Base-by-base conservation (phyloP, 2,797 vertebrate genomes). In the Parauchenoglanis punctatus region DNA sequence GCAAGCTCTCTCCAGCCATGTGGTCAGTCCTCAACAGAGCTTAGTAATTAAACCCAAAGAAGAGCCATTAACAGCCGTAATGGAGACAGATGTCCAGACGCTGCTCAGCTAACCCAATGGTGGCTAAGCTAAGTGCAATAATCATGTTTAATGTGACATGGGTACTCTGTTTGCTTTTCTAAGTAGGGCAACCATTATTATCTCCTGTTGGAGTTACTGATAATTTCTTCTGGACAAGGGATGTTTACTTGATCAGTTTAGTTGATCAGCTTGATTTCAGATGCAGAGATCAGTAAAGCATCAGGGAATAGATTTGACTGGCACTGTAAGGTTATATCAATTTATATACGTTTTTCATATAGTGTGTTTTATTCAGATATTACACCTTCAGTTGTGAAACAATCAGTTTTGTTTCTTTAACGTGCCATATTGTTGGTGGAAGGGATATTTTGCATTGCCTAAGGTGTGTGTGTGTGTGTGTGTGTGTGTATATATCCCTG, bases 21-120 rank as follows among this genome's bases (percentile, higher is more conserved):
- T 86, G 85, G 58, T 81, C 80, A 77, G 25, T 73, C 70, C 78
- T 81, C 89, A 89, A 59, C 65, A 88, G 86, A 85, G 86, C 78
- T 85, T 65, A 72, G 83, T 87, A 70, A 89, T 89, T 89, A 88
- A 90, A 31, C 81, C 75, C 86, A 85, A 61, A 46, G 85, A 70
- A 85, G 80, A 88, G 58, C 78, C 56, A 86, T 87, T 87, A 89
- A 82, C 65, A 83, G 76, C 35, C 59, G 11, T 87, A 87, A 86
- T 44, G 59, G 85, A 85, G 85, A 88, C 83, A 77, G 86, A 87
- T 87, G 85, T 83, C 77, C 87, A 85, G 84, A 78, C 28, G 5
- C 59, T 70, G 56, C 75, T 81, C 75, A 35, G 85, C 86, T 86
- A 67, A 52, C 67, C 78, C 81, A 54, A 52, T 75, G 86, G 49